Evolutionary conservation across 2,113 vertebrate genomes (phyloP).

Genomic region (Poecilia latipinna): DNA sequence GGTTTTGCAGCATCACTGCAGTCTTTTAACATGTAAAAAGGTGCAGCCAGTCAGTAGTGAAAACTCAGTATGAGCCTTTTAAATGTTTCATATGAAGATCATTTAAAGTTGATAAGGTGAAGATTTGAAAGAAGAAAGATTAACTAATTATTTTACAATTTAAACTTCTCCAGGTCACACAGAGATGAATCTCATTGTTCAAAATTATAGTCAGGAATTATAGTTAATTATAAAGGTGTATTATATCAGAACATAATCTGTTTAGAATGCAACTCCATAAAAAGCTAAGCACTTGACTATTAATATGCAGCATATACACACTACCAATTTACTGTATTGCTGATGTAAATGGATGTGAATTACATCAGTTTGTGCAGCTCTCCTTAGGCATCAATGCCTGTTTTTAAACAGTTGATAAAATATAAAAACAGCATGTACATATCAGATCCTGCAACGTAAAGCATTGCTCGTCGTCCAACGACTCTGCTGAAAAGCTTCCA

Average conservation of each 20-base stretch:
- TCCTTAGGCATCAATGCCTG: too few species aligned
- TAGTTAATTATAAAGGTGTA: too few species aligned
- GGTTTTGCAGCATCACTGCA: slow-evolving; percentile 27
- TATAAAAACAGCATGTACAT: too few species aligned
- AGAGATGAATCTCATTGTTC: neutral
- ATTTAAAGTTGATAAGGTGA: slow-evolving; percentile 20
- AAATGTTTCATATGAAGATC: slow-evolving; percentile 19
- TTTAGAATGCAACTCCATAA: neutral
- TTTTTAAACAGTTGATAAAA: too few species aligned
- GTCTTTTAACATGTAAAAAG: slow-evolving; percentile 20
- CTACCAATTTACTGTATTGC: too few species aligned
- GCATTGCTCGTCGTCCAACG: neutral
- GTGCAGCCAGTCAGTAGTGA: slow-evolving; percentile 10
- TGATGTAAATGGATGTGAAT: too few species aligned
- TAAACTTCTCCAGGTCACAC: neutral
- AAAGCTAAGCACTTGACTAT: neutral
- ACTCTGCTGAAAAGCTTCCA: neutral
- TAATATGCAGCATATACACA: too few species aligned
- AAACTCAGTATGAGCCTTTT: slow-evolving; percentile 37
- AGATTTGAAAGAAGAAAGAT: slow-evolving; percentile 20
- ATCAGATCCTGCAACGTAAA: neutral
- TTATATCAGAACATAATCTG: too few species aligned
- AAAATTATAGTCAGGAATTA: neutral
- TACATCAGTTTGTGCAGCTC: too few species aligned
- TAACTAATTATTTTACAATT: slow-evolving; percentile 14